These are phyloP conservation scores for Ceratina japonica DNA, from an alignment of 1,140 invertebrate species.

Conservation along the genomic window DNA sequence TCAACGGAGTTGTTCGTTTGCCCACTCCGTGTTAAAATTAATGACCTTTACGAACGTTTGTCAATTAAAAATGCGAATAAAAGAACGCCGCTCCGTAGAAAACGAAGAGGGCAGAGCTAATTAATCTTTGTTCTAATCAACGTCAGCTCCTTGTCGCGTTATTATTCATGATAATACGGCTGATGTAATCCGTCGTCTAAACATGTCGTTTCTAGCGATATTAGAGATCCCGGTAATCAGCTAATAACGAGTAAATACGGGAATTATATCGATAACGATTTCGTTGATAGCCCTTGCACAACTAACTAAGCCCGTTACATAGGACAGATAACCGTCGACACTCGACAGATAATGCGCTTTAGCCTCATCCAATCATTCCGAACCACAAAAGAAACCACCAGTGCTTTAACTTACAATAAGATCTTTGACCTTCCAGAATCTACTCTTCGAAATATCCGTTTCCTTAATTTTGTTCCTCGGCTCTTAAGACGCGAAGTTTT, in stretches of 20 bases:
- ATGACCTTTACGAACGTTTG: not conserved
- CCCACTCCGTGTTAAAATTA: not conserved
- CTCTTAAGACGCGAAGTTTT: not conserved
- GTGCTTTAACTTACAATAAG: not conserved
- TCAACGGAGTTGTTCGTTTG: no score
- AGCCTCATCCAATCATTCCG: not conserved
- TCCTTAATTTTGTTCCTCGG: not conserved
- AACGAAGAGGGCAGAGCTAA: not conserved
- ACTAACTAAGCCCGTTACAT: not conserved
- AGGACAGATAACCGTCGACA: not conserved
- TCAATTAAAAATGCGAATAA: not conserved
- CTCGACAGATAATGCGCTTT: constrained; percentile 8
- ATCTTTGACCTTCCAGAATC: not conserved
- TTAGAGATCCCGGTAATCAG: not conserved
- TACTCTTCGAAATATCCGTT: no score
- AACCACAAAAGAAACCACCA: not conserved
- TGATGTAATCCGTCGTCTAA: not conserved
- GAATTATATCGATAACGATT: not conserved
- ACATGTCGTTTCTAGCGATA: not conserved
- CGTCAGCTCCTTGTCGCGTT: no score
- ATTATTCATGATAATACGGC: not conserved
- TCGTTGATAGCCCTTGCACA: not conserved
- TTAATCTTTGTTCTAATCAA: not conserved
- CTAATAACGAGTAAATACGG: not conserved
- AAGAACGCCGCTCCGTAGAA: not conserved